Conservation (phyloP, 2,113 vertebrate genomes). For the Recurvirostra avosetta region DNA sequence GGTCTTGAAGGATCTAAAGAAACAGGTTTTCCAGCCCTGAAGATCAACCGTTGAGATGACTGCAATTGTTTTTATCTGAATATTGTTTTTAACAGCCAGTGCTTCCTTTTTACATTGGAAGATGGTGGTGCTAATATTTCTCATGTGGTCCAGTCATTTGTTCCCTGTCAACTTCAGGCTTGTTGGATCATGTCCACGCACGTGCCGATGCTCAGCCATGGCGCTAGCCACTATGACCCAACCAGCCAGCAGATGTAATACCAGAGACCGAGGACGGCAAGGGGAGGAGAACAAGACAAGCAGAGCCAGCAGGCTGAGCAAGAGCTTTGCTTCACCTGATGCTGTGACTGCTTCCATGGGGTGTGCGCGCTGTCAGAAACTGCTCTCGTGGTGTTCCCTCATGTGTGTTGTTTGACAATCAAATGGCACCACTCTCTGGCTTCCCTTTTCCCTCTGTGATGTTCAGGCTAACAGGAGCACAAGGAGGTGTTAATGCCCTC, state of each 20-base stretch:
- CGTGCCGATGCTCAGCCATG: accelerated
- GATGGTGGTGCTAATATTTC: neutral
- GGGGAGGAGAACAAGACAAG: neutral
- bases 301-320: neutral
- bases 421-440: neutral
- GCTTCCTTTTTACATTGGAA: neutral
- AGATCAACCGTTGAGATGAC: neutral
- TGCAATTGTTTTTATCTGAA: neutral
- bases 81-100: neutral
- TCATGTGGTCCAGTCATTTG: neutral
- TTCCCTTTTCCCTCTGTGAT: neutral
- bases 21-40: neutral
- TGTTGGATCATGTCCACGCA: accelerated
- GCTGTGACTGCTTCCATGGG: neutral
- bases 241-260: accelerated
- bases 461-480: neutral
- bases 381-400: neutral
- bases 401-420: neutral
- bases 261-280: neutral
- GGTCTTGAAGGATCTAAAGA: neutral
- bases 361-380: neutral
- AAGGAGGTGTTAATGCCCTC: neutral
- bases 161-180: neutral
- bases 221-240: neutral
- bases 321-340: neutral